Evolutionary conservation across 2,113 vertebrate genomes (phyloP), one percentile per base, ranked within the genome.

Genomic region (Vireo altiloquus): DNA sequence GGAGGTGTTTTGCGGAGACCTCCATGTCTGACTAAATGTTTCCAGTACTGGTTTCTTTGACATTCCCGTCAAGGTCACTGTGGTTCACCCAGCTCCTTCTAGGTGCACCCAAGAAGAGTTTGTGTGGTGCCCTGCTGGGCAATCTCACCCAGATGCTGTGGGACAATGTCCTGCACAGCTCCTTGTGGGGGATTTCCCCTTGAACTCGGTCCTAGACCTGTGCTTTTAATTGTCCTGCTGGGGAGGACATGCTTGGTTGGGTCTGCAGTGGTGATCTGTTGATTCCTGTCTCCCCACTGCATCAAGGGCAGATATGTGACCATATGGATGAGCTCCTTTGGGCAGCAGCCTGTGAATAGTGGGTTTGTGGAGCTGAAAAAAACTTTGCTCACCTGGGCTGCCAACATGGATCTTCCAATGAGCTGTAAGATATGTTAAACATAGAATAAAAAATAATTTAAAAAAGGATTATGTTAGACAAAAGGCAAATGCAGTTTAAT

Each of bases 401-500:
- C 24, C 64, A 86, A 39, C 10, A 14, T 14, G 37, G 33, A 15
- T 37, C n/a, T 91, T 91, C 56, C 69, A 17, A 30, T 50, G 54
- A 82, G 30, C 39, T n/a, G 14, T 44, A 52, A 57, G 88, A 16
- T 17, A 40, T 8, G 52, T 40, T 66, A 46, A 89, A 79, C 10
- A 28, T 28, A 22, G 3, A 54, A 70, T 50, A 46, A 37, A 35
- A 42, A 42, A 42, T 2, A 14, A 28, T 7, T 61, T 33, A 6
- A 13, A 54, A 42, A 16, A 40, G 2, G 8, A 39, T 76, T 69
- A 40, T 2, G 2, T 22, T 63, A 75, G 78, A 78, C 39, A 63
- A 92, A 91, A 93, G 17, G 42, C 12, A 86, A 90, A 93, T 74
- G 39, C 27, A 44, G 11, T 63, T 94, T 83, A 78, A 40, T 87